These are phyloP conservation scores for Zele albiditarsus DNA, from an alignment of 2,888 invertebrate genomes.

Conservation along the genomic window DNA sequence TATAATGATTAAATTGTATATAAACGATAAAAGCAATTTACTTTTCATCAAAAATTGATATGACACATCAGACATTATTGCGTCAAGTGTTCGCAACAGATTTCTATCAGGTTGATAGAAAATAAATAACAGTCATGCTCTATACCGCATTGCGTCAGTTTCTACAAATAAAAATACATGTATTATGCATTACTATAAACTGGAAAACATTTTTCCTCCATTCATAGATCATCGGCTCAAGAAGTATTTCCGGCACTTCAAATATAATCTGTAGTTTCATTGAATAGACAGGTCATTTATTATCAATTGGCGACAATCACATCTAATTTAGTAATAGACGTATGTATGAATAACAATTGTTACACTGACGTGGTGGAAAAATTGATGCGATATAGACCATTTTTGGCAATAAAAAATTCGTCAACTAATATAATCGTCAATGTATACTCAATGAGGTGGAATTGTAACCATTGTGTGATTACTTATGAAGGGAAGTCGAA, in stretches of 20 bases:
- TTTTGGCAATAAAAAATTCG: no score
- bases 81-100: slow-evolving; percentile 5
- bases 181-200: background rate
- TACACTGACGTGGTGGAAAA: background rate
- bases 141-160: slow-evolving; percentile 50
- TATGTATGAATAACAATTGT: background rate
- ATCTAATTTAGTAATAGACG: slow-evolving; percentile 33
- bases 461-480: background rate
- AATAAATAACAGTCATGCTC: slow-evolving; percentile 23
- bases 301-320: slow-evolving; percentile 49
- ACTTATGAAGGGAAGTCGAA: background rate
- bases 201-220: background rate
- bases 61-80: background rate
- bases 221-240: background rate
- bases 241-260: slow-evolving; percentile 1
- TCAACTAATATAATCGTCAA: no score
- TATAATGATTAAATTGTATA: background rate
- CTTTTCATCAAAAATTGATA: background rate
- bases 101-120: slow-evolving; percentile 41
- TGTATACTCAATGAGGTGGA: no score
- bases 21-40: background rate
- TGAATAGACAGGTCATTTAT: slow-evolving; percentile 19
- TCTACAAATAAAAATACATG: slow-evolving; percentile 14
- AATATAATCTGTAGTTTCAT: slow-evolving; percentile 17
- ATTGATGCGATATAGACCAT: no score